Base-by-base conservation (phyloP, 92 coral and sea anemone species). In the Phenganax subtilis region DNA sequence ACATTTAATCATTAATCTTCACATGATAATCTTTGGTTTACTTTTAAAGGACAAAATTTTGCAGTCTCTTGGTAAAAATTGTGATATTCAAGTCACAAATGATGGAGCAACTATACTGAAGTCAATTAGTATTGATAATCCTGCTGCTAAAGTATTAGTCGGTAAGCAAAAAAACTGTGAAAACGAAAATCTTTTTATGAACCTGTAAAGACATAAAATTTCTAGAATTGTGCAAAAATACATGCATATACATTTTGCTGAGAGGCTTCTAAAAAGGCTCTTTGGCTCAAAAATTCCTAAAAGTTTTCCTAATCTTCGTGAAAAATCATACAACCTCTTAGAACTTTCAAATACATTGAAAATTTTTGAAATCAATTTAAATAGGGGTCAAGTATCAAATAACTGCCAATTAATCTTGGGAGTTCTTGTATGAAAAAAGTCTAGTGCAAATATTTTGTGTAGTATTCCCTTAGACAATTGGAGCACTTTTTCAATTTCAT, bases 81-180 rank as follows among this genome's bases (percentile, higher is more conserved):
- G 86, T 77, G 97, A 92, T 25, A 90, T 96, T 81, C 99, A 96
- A 77, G 99, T 96, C 27, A 96, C 99, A 57, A 96, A 96, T 87
- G 99, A 96, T 86, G 99, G 99, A 51, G 99, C 99, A 67, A 96
- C 99, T 51, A 96, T 96, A 51, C 85, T 96, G 27, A 96, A 92
- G 79, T 90, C 99, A 11, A 96, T 96, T 71, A 97, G 96, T 59
- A 86, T 96, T 71, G 98, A 94, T 54, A 94, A 94, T 80, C 98
- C 98, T 58, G 98, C 98, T 9, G 98, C 98, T 25, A 94, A 94
- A 84, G 85, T 94, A 54, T 91, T 94, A 76, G 98, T 94, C 68
- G 98, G 98, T 94, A 65, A 86, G 94, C 6, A 37, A 37, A 2
- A 37, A 37, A 37, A 37, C 47, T 37, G 47, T 37, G 47, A 5